phyloP scores from a whole-genome alignment of 2,113 vertebrate species.

The Ailuropoda melanoleuca region DNA sequence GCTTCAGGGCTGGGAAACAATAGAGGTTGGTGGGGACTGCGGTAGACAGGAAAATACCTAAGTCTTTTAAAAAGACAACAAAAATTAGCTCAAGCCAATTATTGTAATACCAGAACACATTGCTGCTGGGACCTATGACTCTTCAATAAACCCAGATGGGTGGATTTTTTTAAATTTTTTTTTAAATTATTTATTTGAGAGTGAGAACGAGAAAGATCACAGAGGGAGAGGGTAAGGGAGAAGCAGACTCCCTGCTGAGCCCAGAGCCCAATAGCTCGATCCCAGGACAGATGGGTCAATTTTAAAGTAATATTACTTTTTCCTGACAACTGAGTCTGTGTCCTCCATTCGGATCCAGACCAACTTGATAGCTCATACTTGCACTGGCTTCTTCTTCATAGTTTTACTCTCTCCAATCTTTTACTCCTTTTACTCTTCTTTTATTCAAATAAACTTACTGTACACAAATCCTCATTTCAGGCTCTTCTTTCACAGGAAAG shows the following conservation, averaged over 20 bases:
- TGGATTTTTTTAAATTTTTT: background rate
- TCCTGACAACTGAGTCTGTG: background rate
- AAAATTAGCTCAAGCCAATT: background rate
- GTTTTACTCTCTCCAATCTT: background rate
- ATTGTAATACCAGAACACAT: background rate
- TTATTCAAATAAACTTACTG: background rate
- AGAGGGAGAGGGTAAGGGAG: background rate
- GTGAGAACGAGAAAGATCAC: background rate
- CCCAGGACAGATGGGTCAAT: background rate
- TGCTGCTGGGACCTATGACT: background rate
- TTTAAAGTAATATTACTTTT: background rate
- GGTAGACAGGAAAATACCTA: background rate
- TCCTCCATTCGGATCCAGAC: background rate
- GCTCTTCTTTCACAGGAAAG: background rate
- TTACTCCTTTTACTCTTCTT: background rate
- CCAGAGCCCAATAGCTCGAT: background rate
- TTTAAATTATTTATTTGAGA: background rate
- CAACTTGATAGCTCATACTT: background rate
- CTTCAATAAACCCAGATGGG: background rate
- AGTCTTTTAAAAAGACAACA: background rate
- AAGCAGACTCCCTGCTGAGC: background rate
- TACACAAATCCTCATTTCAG: background rate
- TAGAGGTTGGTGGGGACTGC: background rate
- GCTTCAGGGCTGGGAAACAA: background rate
- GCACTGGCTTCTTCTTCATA: background rate